These are phyloP conservation scores for Leptopilina drosophilae DNA, from an alignment of 2,888 invertebrate genomes.

Conservation along the genomic window DNA sequence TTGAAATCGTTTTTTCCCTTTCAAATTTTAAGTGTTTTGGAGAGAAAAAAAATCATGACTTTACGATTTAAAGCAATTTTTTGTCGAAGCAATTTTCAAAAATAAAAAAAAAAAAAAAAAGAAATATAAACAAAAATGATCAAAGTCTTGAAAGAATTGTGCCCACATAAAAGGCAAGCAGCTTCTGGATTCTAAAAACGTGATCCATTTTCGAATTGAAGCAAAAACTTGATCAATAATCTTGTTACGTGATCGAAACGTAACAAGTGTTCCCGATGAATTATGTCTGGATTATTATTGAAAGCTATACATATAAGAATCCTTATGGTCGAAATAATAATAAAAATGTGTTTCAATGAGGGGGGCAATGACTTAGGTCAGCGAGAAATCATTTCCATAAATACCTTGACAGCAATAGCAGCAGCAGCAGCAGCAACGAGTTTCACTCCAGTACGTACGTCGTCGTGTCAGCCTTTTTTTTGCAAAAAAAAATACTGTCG, in stretches of 20 bases:
- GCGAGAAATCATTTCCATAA: slow-evolving; percentile 40
- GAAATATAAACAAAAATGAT: too few species aligned
- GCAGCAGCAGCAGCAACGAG: slow-evolving; percentile 9
- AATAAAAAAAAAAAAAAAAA: too few species aligned
- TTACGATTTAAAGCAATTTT: too few species aligned
- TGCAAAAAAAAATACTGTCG: background rate
- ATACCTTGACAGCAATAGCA: slow-evolving; percentile 43
- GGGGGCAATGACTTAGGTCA: slow-evolving; percentile 32
- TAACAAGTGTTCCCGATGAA: background rate
- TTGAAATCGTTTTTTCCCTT: too few species aligned
- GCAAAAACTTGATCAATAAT: slow-evolving; percentile 26
- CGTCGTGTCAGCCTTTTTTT: background rate
- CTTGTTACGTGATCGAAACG: slow-evolving; percentile 1
- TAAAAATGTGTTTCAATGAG: background rate
- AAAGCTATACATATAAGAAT: background rate
- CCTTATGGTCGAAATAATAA: background rate
- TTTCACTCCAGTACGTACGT: slow-evolving; percentile 35
- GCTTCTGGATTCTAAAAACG: background rate
- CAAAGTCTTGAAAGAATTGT: too few species aligned
- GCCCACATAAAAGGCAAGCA: too few species aligned
- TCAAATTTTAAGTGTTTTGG: too few species aligned
- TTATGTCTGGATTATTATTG: slow-evolving; percentile 12
- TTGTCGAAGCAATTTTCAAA: too few species aligned
- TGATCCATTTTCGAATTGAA: background rate
- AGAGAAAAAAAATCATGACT: too few species aligned